A percentile compares a stretch with the other conserved stretches of the same genome.
phyloP scores from a whole-genome alignment of 2,888 invertebrate genomes.

The Rutpela maculata region DNA sequence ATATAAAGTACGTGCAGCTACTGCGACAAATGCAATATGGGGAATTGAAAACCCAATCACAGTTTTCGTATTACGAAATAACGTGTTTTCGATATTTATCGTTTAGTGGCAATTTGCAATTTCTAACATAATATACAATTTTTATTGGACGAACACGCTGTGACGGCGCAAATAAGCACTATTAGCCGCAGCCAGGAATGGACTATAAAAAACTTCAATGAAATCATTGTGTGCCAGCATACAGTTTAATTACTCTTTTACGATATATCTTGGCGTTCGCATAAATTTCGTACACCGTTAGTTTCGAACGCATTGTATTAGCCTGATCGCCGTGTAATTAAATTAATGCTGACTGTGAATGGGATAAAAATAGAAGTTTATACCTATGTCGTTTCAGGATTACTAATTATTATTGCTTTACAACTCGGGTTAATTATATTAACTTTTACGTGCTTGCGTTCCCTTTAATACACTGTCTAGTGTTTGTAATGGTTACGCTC shows the following conservation, averaged over 20 bases:
- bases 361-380: slow-evolving; percentile 21
- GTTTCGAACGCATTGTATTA: slow-evolving; percentile 21
- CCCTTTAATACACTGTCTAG: background rate
- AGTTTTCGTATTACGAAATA: slow-evolving; percentile 40
- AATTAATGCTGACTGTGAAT: slow-evolving; percentile 7
- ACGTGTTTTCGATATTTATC: slow-evolving; percentile 41
- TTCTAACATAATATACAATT: slow-evolving; percentile 23
- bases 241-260: slow-evolving; percentile 30
- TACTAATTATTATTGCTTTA: slow-evolving; percentile 25
- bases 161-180: slow-evolving; percentile 1
- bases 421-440: slow-evolving; percentile 10
- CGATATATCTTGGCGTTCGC: slow-evolving; percentile 22
- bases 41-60: slow-evolving; percentile 59
- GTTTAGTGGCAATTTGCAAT: slow-evolving; percentile 34
- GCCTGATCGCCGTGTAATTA: slow-evolving; percentile 17
- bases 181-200: slow-evolving; percentile 4
- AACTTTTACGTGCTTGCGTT: background rate
- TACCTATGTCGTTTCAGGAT: slow-evolving; percentile 15
- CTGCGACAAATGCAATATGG: slow-evolving; percentile 43
- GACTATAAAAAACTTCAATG: slow-evolving; percentile 18
- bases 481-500: background rate
- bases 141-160: slow-evolving; percentile 18
- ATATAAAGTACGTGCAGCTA: background rate
- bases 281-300: slow-evolving; percentile 22
- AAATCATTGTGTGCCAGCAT: slow-evolving; percentile 29